Percentiles rank a stretch among this genome's conserved stretches.
Evolutionary conservation across 2,888 invertebrate genomes (phyloP).

Genomic region (Epinotia demarniana): DNA sequence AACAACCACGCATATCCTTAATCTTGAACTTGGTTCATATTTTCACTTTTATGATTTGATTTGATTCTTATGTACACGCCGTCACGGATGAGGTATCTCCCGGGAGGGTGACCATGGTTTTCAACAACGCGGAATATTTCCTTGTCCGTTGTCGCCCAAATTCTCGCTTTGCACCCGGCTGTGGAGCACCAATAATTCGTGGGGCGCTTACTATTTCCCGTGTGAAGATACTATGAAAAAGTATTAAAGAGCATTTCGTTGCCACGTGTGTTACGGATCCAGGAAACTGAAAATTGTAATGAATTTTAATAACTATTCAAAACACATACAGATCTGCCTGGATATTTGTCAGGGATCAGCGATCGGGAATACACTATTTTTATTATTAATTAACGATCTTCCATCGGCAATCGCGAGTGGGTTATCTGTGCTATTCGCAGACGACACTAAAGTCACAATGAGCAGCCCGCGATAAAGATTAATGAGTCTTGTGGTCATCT

Average conservation of each 20-base stretch:
- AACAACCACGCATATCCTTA: background rate
- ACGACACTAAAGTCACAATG: no score
- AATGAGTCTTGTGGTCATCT: no score
- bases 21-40: no score
- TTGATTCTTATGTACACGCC: conserved; percentile 4
- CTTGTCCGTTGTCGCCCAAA: conserved; percentile 2
- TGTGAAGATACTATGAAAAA: conserved; percentile 5
- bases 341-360: no score
- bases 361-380: no score
- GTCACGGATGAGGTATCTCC: background rate
- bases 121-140: background rate
- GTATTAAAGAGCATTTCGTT: conserved; percentile 8
- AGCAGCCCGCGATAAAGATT: no score
- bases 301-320: background rate
- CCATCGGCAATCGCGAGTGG: no score
- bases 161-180: background rate
- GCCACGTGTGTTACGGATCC: conserved; percentile 9
- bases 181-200: conserved; percentile 11
- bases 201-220: background rate
- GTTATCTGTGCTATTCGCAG: no score
- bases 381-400: no score
- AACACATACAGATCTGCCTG: no score
- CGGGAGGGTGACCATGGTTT: background rate
- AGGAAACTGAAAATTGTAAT: conserved; percentile 7
- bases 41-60: background rate